Percentiles rank a stretch among this genome's conserved stretches.
These are phyloP conservation scores for Tetanocera ferruginea DNA, from an alignment of 2,888 invertebrate genomes.

Conservation along the genomic window DNA sequence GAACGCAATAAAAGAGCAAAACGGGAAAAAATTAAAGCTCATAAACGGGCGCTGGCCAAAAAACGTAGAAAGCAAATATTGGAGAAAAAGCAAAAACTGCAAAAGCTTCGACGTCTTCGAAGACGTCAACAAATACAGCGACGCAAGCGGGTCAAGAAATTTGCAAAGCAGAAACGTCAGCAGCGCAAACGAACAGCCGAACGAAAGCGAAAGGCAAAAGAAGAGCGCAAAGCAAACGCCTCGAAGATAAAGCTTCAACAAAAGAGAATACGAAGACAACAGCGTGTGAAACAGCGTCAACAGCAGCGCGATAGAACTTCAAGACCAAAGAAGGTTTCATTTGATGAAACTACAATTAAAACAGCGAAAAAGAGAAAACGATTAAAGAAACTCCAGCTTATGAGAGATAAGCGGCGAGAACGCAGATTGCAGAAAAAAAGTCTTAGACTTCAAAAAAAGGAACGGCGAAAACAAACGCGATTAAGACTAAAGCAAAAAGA, in stretches of 20 bases:
- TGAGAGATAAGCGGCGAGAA: background rate
- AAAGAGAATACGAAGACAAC: background rate
- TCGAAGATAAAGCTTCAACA: background rate
- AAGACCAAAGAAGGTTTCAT: background rate
- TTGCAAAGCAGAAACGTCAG: background rate
- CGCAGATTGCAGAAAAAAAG: background rate
- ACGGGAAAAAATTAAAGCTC: too few relatives aligned
- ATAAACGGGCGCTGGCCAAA: too few relatives aligned
- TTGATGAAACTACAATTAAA: background rate
- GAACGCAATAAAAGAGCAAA: too few relatives aligned
- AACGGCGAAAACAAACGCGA: background rate
- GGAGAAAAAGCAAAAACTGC: too few relatives aligned
- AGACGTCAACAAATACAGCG: background rate
- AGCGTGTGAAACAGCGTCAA: background rate
- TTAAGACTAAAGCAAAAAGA: background rate
- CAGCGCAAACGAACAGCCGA: background rate
- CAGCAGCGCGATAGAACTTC: too few relatives aligned
- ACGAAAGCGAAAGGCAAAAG: background rate
- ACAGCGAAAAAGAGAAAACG: background rate
- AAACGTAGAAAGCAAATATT: too few relatives aligned
- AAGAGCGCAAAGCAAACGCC: background rate
- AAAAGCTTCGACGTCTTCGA: background rate
- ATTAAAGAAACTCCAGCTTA: background rate
- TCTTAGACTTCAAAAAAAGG: too few relatives aligned
- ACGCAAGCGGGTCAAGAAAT: background rate